phyloP scores from a whole-genome alignment of 2,113 vertebrate genomes.

The Eira barbara region DNA sequence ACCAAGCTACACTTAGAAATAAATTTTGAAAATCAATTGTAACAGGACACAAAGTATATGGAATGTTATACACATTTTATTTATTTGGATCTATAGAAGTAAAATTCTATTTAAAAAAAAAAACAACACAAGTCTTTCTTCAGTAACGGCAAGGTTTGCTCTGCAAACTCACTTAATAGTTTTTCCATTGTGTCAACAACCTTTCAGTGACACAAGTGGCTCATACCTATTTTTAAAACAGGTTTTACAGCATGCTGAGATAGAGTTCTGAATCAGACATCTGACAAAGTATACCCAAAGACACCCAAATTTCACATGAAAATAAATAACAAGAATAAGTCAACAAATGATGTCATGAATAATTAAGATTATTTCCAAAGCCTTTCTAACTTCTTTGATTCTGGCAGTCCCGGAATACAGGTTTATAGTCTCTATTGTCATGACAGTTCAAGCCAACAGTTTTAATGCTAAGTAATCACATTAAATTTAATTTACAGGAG shows the following conservation, averaged over 20 bases:
- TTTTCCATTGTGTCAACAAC: constrained; percentile 60
- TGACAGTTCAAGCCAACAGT: neutral
- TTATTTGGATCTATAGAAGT: neutral
- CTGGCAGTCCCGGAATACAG: neutral
- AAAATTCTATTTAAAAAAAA: neutral
- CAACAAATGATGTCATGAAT: neutral
- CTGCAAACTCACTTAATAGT: constrained; percentile 45
- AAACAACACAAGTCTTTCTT: neutral
- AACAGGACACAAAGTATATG: neutral
- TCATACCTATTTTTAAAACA: constrained; percentile 70
- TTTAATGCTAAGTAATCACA: neutral
- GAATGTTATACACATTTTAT: neutral
- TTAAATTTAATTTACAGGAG: neutral
- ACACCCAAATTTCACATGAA: constrained; percentile 24
- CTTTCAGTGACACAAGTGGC: constrained; percentile 14
- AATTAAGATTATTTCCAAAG: constrained; percentile 35
- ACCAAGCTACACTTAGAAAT: neutral
- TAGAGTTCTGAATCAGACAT: constrained; percentile 33
- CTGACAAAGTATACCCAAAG: constrained; percentile 2
- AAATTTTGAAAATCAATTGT: constrained; percentile 6
- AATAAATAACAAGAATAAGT: constrained; percentile 9
- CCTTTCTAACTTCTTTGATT: constrained; percentile 11
- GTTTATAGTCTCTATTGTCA: neutral
- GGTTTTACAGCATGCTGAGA: constrained; percentile 49
- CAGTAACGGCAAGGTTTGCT: constrained; percentile 17